Conservation (phyloP, 2,797 vertebrate genomes). For the Acestrorhynchus altus region DNA sequence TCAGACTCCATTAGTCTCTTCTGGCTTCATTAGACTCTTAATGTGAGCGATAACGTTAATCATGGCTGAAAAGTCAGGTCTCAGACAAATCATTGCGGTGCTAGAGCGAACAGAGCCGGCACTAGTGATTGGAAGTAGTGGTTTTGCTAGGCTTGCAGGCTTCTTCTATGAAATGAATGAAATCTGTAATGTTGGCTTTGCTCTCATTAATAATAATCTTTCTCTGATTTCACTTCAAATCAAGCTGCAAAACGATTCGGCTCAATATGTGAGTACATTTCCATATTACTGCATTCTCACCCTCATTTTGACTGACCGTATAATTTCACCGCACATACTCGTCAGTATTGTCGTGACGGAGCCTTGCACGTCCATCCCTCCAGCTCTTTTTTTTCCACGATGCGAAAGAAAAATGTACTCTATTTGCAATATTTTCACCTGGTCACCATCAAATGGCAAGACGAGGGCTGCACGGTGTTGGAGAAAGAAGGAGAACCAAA, state of each 20-base stretch:
- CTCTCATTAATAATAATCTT: slow-evolving; percentile 64
- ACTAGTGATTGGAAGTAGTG: not conserved
- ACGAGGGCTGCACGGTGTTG: no score
- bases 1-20: not conserved
- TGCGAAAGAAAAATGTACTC: no score
- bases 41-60: slow-evolving; percentile 4
- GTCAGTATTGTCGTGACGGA: not conserved
- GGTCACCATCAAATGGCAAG: no score
- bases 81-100: not conserved
- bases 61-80: not conserved
- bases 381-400: not conserved
- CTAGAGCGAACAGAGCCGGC: not conserved
- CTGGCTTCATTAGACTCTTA: not conserved
- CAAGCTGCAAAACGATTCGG: slow-evolving; percentile 90
- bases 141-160: not conserved
- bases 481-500: no score
- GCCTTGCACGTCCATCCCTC: not conserved
- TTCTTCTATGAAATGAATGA: not conserved
- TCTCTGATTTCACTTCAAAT: slow-evolving; percentile 62
- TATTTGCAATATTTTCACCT: no score
- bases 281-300: not conserved
- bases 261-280: slow-evolving; percentile 93
- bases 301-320: not conserved
- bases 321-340: not conserved
- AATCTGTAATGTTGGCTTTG: slow-evolving; percentile 54